A percentile compares a stretch with the other conserved stretches of the same genome.
Conservation (phyloP, 2,113 vertebrate species). For the Manacus vitellinus region DNA sequence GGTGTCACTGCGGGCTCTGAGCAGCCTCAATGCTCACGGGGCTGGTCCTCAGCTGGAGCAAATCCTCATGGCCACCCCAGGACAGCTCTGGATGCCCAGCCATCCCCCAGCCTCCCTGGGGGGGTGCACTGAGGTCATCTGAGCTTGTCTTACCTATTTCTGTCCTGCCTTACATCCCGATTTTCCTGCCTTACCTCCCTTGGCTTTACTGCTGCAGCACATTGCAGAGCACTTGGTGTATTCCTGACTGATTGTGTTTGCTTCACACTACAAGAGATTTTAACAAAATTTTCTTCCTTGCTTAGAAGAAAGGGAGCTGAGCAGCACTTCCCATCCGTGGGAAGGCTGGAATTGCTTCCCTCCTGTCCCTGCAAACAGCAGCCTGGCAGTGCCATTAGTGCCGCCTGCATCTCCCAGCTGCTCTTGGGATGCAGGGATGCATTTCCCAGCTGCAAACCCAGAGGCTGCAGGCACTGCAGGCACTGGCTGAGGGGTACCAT, state of each 20-base stretch:
- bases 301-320: background rate
- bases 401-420: fast-evolving
- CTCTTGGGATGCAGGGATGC: background rate
- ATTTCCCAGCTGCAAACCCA: background rate
- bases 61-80: fast-evolving
- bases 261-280: background rate
- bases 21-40: background rate
- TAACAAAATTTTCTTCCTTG: background rate
- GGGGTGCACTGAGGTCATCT: fast-evolving
- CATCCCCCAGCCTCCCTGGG: fast-evolving
- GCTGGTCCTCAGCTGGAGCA: background rate
- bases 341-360: background rate
- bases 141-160: background rate
- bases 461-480: background rate
- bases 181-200: background rate
- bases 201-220: background rate
- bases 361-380: background rate
- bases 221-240: fast-evolving
- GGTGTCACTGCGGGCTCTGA: background rate
- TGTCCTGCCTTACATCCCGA: background rate
- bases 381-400: background rate
- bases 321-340: background rate
- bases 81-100: background rate
- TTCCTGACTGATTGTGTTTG: background rate
- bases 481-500: background rate